Base-by-base conservation (phyloP, 1,140 invertebrate species). In the Bombus difficillimus region DNA sequence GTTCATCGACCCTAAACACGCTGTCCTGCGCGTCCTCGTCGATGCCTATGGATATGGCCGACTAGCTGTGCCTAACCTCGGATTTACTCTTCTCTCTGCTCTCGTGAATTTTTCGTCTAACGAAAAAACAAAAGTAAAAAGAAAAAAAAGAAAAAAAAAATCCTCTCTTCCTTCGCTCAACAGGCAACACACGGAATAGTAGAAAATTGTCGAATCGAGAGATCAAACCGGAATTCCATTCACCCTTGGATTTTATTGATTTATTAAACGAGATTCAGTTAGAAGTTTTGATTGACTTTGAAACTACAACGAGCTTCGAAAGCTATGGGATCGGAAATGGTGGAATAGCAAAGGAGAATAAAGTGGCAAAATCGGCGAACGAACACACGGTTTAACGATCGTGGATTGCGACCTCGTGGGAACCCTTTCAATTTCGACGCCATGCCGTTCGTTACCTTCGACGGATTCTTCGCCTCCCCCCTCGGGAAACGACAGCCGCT, bases 1-100 rank as follows among this genome's bases (percentile, higher is more conserved):
- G 89, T 81, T 85, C 89, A 77, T 86, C 89, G 89, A 90, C 89
- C 89, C 86, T 88, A 90, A 86, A 90, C 85, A 88, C 86, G 81
- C 89, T 90, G 89, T 90, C 89, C 89, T 90, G 87, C 83, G 87
- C 83, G 89, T 90, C 86, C 83, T 87, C 86, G 74, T 83, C 82
- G 69, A 74, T 77, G 82, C 78, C 72, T 81, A 81, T 86, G 77
- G 88, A 90, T 80, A 80, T 69, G 88, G 82, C 88, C 64, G 89
- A 73, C 74, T 59, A 43, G 32, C 66, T 47, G 57, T 43, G 41
- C 59, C 76, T 73, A 85, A 68, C 37, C 34, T 69, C 41, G 25
- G 25, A 28, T 53, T 76, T 32, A 34, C 8, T 28, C 66, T 2
- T 34, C 74, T 18, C n/a, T 32, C 18, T 18, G 18, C 28, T 9